Base-by-base conservation (phyloP, 92 coral and sea anemone genomes). In the Zoanthus solanderi region DNA sequence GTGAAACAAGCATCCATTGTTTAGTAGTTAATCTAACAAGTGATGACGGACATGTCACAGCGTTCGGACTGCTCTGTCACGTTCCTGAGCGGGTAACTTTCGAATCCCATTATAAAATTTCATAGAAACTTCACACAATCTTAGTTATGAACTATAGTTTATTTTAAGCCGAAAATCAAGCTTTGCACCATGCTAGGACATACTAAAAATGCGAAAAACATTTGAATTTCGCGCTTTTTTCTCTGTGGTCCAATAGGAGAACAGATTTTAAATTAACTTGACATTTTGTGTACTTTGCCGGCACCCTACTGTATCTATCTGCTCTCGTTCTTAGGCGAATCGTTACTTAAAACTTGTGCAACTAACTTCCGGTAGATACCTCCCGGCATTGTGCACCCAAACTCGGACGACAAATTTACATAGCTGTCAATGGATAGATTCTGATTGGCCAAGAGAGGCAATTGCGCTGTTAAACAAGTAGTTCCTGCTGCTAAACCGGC, bases 181-280 rank as follows among this genome's bases (percentile, higher is more conserved):
- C 54, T 34, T 47, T 73, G 78, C 78, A 73, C 42, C 53, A 53
- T 34, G 31, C 18, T 73, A 42, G 17, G 31, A 73, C 17, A 73
- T 73, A 34, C 28, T 11, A 73, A 73, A 6, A 73, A 73, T 5
- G 52, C 13, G 42, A 47, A 73, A 73, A 42, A 73, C 47, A 15
- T 73, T 73, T 32, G 78, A 73, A 73, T 73, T 73, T 73, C 78
- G 78, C 78, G 54, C 77, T 17, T 72, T 72, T 60, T 23, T 23
- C 23, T 23, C 23, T 23, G 23, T 23, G 23, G 23, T 23, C 23
- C 23, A 23, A 23, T 23, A 60, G 16, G 67, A 60, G 67, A 12
- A 60, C 67, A 60, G 50, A 72, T 72, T 72, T 72, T 52, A 31
- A 72, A 72, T 72, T 72, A 72, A 72, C 76, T 4, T 72, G 76